phyloP scores from a whole-genome alignment of 2,888 invertebrate genomes.

The Hirtodrosophila histrioides region DNA sequence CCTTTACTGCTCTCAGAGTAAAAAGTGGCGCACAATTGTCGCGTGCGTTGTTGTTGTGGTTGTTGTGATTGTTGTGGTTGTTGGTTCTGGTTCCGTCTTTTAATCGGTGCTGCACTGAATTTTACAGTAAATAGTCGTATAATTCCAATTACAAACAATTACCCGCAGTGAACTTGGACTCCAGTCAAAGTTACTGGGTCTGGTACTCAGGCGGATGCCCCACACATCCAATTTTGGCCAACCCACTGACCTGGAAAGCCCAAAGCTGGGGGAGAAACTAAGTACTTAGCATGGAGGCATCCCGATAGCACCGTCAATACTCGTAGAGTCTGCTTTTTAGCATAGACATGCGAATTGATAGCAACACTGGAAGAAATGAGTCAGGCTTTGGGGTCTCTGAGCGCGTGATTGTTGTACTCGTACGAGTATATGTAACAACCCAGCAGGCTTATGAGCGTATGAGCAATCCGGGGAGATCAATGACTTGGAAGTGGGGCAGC shows the following conservation, averaged over 20 bases:
- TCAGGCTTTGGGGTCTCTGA: conserved; percentile 25
- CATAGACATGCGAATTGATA: conserved; percentile 64
- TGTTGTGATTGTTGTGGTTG: conserved; percentile 26
- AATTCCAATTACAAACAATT: conserved; percentile 75
- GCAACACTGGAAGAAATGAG: conserved; percentile 1
- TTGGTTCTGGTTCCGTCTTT: conserved; percentile 36
- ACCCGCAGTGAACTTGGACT: conserved; percentile 58
- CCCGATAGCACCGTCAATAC: no score
- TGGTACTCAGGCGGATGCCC: no score
- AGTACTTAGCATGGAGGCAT: not conserved
- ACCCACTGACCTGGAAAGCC: conserved; percentile 47
- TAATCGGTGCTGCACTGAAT: conserved; percentile 54
- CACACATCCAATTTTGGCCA: conserved; percentile 7
- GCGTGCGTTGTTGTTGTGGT: conserved; percentile 12
- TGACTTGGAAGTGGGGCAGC: conserved; percentile 58
- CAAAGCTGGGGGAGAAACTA: conserved; percentile 14
- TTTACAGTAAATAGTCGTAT: conserved; percentile 72
- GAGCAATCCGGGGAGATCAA: conserved; percentile 54
- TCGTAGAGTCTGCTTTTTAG: conserved; percentile 49
- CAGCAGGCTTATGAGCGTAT: conserved; percentile 60
- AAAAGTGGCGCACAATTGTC: conserved; percentile 57
- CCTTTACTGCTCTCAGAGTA: conserved; percentile 30
- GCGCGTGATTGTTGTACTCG: conserved; percentile 14
- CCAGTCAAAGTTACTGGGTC: conserved; percentile 54
- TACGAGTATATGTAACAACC: conserved; percentile 45